Percentiles rank a stretch among this genome's conserved stretches.
Conservation (phyloP, 2,797 vertebrate genomes). For the Sebastes paucispinis region DNA sequence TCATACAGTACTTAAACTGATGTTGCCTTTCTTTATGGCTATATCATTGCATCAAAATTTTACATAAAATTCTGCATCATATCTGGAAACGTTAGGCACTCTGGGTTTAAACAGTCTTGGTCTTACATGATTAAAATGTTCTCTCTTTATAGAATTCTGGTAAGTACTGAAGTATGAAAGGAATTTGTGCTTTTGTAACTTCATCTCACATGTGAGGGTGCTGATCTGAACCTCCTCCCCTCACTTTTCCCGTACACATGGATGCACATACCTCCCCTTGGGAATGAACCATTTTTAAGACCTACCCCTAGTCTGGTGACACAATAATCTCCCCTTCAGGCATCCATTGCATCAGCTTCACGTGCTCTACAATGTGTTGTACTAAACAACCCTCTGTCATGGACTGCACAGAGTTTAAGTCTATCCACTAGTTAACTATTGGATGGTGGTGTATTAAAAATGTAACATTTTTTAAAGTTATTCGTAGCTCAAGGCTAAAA, state of each 20-base stretch:
- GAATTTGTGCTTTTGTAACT: neutral
- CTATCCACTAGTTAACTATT: neutral
- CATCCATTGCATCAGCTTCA: slow-evolving; percentile 52
- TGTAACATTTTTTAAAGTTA: too few relatives aligned
- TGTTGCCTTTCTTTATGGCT: neutral
- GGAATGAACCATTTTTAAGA: slow-evolving; percentile 41
- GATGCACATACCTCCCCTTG: slow-evolving; percentile 3
- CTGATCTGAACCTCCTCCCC: neutral
- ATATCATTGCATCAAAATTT: neutral
- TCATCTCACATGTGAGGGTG: slow-evolving; percentile 19
- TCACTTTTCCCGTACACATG: neutral
- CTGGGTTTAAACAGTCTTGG: neutral
- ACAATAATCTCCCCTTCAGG: slow-evolving; percentile 61
- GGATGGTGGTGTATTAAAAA: neutral
- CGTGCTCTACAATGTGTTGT: slow-evolving; percentile 38
- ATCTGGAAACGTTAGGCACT: neutral
- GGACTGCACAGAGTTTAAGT: neutral
- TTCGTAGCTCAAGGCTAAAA: too few relatives aligned
- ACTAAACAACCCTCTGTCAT: slow-evolving; percentile 17
- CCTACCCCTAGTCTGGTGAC: slow-evolving; percentile 61
- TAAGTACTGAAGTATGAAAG: neutral
- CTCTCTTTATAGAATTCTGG: neutral
- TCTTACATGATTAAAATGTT: neutral
- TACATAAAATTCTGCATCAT: neutral
- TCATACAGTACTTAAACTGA: neutral